phyloP scores from a whole-genome alignment of 2,797 vertebrate genomes.

The Picus viridis region DNA sequence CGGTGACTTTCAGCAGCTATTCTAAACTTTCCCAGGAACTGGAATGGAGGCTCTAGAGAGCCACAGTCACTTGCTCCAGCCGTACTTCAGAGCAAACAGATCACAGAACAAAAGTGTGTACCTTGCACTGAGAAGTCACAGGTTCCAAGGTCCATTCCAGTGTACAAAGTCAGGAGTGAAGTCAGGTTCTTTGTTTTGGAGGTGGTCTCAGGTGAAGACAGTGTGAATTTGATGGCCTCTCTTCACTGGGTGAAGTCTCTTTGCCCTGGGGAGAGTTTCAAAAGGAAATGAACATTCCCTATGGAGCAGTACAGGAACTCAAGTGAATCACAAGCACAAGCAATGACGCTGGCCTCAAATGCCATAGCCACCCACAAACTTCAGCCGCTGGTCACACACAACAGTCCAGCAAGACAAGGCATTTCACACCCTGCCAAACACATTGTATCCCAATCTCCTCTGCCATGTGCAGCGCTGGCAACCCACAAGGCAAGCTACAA shows the following conservation, averaged over 20 bases:
- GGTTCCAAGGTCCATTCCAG: slow-evolving; percentile 79
- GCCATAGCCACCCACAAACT: slow-evolving; percentile 57
- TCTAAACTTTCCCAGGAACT: background rate
- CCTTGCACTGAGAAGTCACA: slow-evolving; percentile 74
- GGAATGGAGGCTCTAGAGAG: background rate
- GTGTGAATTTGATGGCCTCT: slow-evolving; percentile 38
- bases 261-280: slow-evolving; percentile 64
- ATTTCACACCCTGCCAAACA: background rate
- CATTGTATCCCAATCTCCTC: background rate
- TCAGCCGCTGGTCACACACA: slow-evolving; percentile 21
- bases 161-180: slow-evolving; percentile 23
- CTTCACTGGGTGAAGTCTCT: slow-evolving; percentile 68
- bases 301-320: background rate
- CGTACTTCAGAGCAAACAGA: background rate
- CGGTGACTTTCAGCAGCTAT: background rate
- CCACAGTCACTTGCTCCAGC: background rate
- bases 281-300: slow-evolving; percentile 42
- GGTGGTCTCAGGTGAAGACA: slow-evolving; percentile 27
- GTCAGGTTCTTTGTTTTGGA: slow-evolving; percentile 49
- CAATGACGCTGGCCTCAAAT: slow-evolving; percentile 37
- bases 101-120: slow-evolving; percentile 51
- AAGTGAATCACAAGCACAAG: slow-evolving; percentile 53
- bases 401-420: background rate
- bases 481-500: background rate
- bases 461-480: background rate